Conservation (phyloP, 2,888 invertebrate genomes). For the Microdon myrmicae region DNA sequence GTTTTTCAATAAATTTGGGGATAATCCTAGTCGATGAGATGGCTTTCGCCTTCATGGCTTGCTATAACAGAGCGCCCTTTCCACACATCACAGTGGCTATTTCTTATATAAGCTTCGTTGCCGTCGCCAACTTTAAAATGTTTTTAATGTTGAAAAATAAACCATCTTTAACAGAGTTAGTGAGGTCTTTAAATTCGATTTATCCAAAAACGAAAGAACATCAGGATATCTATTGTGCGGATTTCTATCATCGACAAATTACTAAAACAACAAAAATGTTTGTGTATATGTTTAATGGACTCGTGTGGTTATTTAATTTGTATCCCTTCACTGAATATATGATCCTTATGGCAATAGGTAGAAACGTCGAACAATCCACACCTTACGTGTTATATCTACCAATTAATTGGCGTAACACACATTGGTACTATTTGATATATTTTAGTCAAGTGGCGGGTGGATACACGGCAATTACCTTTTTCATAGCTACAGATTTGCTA, state of each 20-base stretch:
- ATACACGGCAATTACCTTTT: slow-evolving; percentile 57
- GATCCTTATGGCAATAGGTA: slow-evolving; percentile 53
- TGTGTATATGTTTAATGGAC: slow-evolving; percentile 56
- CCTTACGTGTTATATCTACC: slow-evolving; percentile 60
- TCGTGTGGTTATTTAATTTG: slow-evolving; percentile 62
- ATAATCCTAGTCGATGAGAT: slow-evolving; percentile 55
- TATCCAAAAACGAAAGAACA: slow-evolving; percentile 53
- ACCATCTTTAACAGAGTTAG: slow-evolving; percentile 53
- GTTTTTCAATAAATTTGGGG: slow-evolving; percentile 57
- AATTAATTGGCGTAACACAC: slow-evolving; percentile 57
- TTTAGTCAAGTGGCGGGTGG: slow-evolving; percentile 57
- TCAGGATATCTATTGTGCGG: slow-evolving; percentile 50
- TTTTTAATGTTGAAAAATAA: slow-evolving; percentile 55
- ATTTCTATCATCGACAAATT: slow-evolving; percentile 41
- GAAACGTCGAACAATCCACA: slow-evolving; percentile 53
- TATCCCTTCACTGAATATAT: slow-evolving; percentile 56
- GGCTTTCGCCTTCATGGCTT: slow-evolving; percentile 56
- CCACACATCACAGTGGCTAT: slow-evolving; percentile 60
- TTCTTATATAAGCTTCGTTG: slow-evolving; percentile 58
- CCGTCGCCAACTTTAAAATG: slow-evolving; percentile 59
- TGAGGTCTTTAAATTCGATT: slow-evolving; percentile 54
- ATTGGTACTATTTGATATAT: slow-evolving; percentile 57
- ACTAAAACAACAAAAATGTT: slow-evolving; percentile 56
- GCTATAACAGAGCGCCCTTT: slow-evolving; percentile 57
- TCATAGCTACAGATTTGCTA: slow-evolving; percentile 60